Conservation (phyloP, 2,797 vertebrate genomes). For the Lycodopsis pacificus region DNA sequence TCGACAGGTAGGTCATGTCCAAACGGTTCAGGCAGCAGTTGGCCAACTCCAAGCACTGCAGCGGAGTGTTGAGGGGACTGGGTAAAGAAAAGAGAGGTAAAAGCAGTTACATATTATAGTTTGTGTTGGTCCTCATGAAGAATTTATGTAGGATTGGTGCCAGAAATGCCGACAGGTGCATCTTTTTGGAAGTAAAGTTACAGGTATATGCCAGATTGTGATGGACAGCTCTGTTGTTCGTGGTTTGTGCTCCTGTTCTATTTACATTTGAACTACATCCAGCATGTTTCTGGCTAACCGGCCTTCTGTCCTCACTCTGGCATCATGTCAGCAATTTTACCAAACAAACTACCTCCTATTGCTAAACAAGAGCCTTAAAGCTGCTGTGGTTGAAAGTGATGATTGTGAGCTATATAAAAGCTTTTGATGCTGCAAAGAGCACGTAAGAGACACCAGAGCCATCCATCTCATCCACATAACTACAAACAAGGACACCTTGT, state of each 20-base stretch:
- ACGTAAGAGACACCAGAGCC: background rate
- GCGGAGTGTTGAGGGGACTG: constrained; percentile 90
- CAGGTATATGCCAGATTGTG: background rate
- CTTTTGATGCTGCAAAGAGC: constrained; percentile 16
- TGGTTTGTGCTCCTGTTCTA: constrained; percentile 20
- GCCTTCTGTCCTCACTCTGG: constrained; percentile 49
- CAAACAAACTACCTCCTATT: constrained; percentile 42
- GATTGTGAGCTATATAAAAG: constrained; percentile 30
- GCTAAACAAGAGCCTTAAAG: constrained; percentile 21
- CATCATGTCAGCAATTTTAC: constrained; percentile 52
- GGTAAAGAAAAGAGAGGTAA: constrained; percentile 3
- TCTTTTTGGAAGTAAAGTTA: background rate
- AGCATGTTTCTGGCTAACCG: constrained; percentile 40
- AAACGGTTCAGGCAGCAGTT: constrained; percentile 89
- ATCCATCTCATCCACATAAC: constrained; percentile 6
- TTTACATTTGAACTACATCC: constrained; percentile 35
- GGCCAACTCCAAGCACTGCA: constrained; percentile 90
- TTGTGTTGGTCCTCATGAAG: background rate
- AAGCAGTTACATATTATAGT: background rate
- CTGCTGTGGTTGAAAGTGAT: constrained; percentile 9
- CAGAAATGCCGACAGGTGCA: constrained; percentile 3
- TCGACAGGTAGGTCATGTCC: constrained; percentile 94
- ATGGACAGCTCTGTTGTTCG: background rate
- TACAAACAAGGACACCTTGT: constrained; percentile 16
- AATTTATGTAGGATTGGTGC: background rate